A percentile compares a stretch with the other conserved stretches of the same genome.
Evolutionary conservation across 2,888 invertebrate genomes (phyloP).

Genomic region (Serripes groenlandicus): DNA sequence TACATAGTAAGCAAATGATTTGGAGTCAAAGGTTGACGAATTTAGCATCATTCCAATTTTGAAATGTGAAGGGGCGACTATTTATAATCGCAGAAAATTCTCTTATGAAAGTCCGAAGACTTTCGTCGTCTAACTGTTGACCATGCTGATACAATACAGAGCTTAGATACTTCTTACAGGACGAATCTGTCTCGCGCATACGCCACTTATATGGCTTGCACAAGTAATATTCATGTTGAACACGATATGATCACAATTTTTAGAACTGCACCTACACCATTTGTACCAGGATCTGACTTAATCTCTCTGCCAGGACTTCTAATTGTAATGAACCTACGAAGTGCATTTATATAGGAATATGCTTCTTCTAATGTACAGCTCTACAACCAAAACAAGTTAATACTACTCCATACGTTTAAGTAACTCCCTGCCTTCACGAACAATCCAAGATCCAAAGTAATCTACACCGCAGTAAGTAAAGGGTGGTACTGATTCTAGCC

Average conservation of each 20-base stretch:
- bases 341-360: conserved; percentile 42
- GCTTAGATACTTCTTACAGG: conserved; percentile 61
- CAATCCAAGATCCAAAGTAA: conserved; percentile 25
- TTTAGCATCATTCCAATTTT: conserved; percentile 52
- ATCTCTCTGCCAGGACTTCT: conserved; percentile 42
- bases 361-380: conserved; percentile 53
- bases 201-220: conserved; percentile 73
- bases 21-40: conserved; percentile 58
- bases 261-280: conserved; percentile 53
- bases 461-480: conserved; percentile 29
- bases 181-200: conserved; percentile 74
- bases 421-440: conserved; percentile 31
- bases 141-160: conserved; percentile 41
- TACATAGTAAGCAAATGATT: conserved; percentile 67
- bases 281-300: conserved; percentile 60
- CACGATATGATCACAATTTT: neutral
- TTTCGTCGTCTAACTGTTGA: conserved; percentile 55
- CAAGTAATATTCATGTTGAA: conserved; percentile 66
- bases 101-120: conserved; percentile 56
- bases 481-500: conserved; percentile 58
- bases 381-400: conserved; percentile 49
- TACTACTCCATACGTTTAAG: conserved; percentile 45
- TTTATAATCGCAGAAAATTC: conserved; percentile 63
- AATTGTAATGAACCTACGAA: conserved; percentile 43
- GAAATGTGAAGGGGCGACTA: conserved; percentile 58